phyloP scores from a whole-genome alignment of 2,888 invertebrate genomes.

The Pseudococcus jackbeardsleyi region DNA sequence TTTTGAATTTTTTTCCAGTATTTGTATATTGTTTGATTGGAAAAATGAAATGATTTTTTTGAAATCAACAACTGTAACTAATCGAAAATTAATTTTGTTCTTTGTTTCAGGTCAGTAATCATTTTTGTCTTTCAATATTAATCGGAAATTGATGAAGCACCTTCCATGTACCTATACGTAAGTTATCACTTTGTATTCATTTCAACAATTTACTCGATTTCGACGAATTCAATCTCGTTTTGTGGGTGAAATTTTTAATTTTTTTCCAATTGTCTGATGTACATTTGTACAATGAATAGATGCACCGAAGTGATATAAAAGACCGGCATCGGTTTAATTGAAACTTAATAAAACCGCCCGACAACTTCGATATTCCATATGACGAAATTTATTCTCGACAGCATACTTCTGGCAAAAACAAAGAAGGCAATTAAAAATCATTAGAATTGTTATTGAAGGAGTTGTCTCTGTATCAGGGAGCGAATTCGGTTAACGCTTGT shows the following conservation, averaged over 20 bases:
- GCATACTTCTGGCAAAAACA: not conserved
- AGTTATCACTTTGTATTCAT: too few relatives aligned
- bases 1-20: too few relatives aligned
- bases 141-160: too few relatives aligned
- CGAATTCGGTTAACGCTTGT: not conserved
- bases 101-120: not conserved
- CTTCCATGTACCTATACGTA: too few relatives aligned
- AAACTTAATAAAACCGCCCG: not conserved
- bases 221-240: too few relatives aligned
- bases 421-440: conserved; percentile 29
- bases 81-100: not conserved
- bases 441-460: conserved; percentile 22
- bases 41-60: too few relatives aligned
- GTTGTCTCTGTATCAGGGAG: not conserved
- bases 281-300: too few relatives aligned
- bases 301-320: not conserved
- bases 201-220: too few relatives aligned
- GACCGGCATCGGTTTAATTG: not conserved
- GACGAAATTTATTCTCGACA: not conserved
- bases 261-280: too few relatives aligned
- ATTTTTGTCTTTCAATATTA: too few relatives aligned
- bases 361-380: not conserved
- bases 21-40: too few relatives aligned
- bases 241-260: too few relatives aligned
- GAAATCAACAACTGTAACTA: not conserved